Evolutionary conservation across 2,113 vertebrate species (phyloP), one percentile per base, ranked within the genome.

Genomic region (Pimephales promelas): DNA sequence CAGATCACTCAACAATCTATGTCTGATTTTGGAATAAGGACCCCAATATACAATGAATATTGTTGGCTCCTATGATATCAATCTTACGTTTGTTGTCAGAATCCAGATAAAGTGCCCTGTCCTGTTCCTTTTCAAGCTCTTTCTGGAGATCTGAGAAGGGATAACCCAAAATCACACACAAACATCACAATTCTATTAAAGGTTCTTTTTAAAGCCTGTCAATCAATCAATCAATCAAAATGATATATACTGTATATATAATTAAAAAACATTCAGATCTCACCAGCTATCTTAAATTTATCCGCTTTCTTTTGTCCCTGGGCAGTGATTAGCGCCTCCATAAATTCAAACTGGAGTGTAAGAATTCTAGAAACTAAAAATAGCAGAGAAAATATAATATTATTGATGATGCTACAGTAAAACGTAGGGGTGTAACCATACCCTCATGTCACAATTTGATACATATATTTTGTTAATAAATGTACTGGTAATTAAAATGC

Each of bases 281-380:
- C 34, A 78, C 75, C 75, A n/a, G 3, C 59, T 16, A 61, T 43
- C 36, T 11, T n/a, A 61, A 61, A 61, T 43, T 61, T 34, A 0
- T 43, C 34, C 18, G 75, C 75, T 10, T 43, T 20, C 20, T 43
- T 78, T 78, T 78, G 75, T 61, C 34, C 75, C 13, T 78, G 22
- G 18, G 13, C 34, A 24, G 10, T 78, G 14, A 43, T 78, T 26
- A 78, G 1, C 40, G 54, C 54, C 75, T 78, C 75, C 54, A 78
- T 61, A 43, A 43, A 61, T 20, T 59, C 75, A 43, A 78, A 78
- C 75, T 78, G 75, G 34, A 78, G 56, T 26, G 36, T 26, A 26
- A 78, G 34, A 78, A 78, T 61, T 61, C 56, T 78, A 26, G 75
- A 78, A 43, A 61, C 75, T 78, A 91, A 86, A 47, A 91, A 90